These are phyloP conservation scores for Cenopis cana DNA, from an alignment of 2,888 invertebrate species.

Conservation along the genomic window DNA sequence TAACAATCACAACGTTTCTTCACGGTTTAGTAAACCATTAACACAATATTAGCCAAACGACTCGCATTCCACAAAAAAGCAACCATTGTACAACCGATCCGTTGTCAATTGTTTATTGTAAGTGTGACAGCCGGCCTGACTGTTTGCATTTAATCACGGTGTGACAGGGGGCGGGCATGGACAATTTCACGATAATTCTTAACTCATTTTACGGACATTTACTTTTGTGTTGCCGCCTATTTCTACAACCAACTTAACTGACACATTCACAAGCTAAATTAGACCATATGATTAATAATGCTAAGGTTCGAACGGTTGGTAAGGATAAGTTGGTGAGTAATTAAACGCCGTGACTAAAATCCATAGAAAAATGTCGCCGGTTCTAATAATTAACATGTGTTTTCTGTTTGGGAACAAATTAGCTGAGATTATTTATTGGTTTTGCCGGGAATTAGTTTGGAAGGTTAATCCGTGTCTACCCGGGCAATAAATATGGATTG, in stretches of 20 bases:
- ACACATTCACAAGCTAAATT: neutral
- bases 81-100: constrained; percentile 7
- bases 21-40: neutral
- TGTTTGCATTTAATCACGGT: constrained; percentile 38
- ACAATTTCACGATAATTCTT: constrained; percentile 43
- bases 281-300: neutral
- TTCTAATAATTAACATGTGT: constrained; percentile 35
- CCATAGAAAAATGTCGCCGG: constrained; percentile 3
- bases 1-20: neutral
- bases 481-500: neutral
- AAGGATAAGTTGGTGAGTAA: constrained; percentile 43
- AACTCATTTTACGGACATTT: constrained; percentile 41
- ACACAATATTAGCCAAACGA: neutral
- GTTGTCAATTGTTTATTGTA: constrained; percentile 13
- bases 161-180: constrained; percentile 40
- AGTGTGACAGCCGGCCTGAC: constrained; percentile 31
- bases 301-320: neutral
- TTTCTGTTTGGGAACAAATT: constrained; percentile 32
- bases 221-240: constrained; percentile 33
- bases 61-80: neutral
- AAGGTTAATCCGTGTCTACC: constrained; percentile 19
- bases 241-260: constrained; percentile 11
- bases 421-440: constrained; percentile 35
- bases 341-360: constrained; percentile 46
- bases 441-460: constrained; percentile 28